These are phyloP conservation scores for Tachina lurida DNA, from an alignment of 2,888 invertebrate genomes.

Conservation along the genomic window DNA sequence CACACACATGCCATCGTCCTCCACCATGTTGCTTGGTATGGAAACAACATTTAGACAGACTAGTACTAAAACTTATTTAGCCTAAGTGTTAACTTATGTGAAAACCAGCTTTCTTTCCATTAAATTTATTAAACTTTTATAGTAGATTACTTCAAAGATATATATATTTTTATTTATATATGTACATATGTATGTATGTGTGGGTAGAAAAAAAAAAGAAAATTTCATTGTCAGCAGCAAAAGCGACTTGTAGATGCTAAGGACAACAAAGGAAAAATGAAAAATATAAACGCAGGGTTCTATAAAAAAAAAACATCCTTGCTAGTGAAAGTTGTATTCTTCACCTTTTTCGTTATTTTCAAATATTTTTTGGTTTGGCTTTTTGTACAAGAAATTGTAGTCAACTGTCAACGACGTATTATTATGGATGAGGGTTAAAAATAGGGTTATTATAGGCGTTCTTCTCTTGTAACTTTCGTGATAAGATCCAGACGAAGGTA, in stretches of 20 bases:
- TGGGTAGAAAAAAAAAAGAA: constrained; percentile 36
- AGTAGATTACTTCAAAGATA: constrained; percentile 57
- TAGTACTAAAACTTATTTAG: constrained; percentile 53
- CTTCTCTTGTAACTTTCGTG: constrained; percentile 18
- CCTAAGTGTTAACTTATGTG: constrained; percentile 63
- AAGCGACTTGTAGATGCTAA: constrained; percentile 66
- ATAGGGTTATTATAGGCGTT: constrained; percentile 68
- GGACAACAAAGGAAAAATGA: constrained; percentile 22
- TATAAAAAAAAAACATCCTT: constrained; percentile 35
- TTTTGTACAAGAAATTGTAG: constrained; percentile 70
- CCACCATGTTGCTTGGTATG: background rate
- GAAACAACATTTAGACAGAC: constrained; percentile 27
- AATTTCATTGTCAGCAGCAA: constrained; percentile 71
- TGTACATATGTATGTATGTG: constrained; percentile 33
- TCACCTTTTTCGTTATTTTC: constrained; percentile 40
- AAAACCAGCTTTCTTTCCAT: constrained; percentile 48
- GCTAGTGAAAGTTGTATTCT: constrained; percentile 63
- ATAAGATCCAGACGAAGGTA: constrained; percentile 67
- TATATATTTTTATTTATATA: constrained; percentile 40
- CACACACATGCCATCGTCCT: constrained; percentile 8
- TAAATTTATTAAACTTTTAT: constrained; percentile 59
- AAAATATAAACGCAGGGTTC: constrained; percentile 6
- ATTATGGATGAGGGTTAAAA: constrained; percentile 81
- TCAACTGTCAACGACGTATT: constrained; percentile 80
- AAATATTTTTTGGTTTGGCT: constrained; percentile 11